Base-by-base conservation (phyloP, 2,797 vertebrate species). In the Todus mexicanus region DNA sequence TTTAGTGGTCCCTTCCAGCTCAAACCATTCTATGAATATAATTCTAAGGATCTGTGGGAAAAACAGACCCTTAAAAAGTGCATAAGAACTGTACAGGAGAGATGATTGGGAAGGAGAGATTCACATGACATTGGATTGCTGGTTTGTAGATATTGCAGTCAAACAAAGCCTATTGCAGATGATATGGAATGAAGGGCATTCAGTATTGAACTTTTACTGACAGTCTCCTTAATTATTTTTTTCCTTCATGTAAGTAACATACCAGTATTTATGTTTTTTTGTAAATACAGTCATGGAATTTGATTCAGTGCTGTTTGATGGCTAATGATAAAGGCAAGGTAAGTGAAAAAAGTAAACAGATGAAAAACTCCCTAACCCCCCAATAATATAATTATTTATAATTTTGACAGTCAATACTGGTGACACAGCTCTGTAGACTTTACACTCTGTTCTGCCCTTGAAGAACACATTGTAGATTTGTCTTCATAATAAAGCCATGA, bases 361-460 rank as follows among this genome's bases (percentile, higher is more conserved):
- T 59, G 8, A 57, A 57, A 47, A 71, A 31, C 31, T 33, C 0
- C 3, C 2, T 7, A 53, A 35, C 10, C 3, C 6, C 1, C 0
- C 35, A 33, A 43, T 22, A 53, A 26, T 61, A n/a, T 4, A 0
- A 64, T 47, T 51, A 51, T 73, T 84, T 72, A 13, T 42, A 56
- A n/a, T 22, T 74, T 57, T 66, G 18, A 47, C 29, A 47, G 33
- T 20, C 59, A 15, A 16, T 59, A 42, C n/a, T 37, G 15, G 15
- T 64, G 76, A 56, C 8, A 25, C 5, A 87, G 31, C 11, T 71
- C 37, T 56, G 21, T 70, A 82, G 27, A 64, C 7, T 12, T 20
- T 48, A 11, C 23, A 47, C 2, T 23, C 4, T 90, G 9, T 16
- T 85, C 87, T 51, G 25, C 31, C 27, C 38, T 87, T 91, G 35